Conservation (phyloP, 1,140 invertebrate genomes). For the Trachymyrmex cornetzi region DNA sequence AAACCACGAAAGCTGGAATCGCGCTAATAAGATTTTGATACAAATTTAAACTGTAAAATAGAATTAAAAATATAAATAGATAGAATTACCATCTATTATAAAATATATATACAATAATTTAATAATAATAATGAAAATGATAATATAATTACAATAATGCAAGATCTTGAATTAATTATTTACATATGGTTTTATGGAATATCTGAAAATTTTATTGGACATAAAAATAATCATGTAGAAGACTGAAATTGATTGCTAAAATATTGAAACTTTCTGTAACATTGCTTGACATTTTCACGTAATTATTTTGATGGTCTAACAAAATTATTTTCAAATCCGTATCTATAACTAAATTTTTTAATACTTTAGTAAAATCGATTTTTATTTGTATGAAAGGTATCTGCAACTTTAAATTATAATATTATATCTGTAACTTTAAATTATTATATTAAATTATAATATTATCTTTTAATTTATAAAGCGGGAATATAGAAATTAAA, state of each 20-base stretch:
- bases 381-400: background rate
- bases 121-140: background rate
- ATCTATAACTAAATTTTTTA: no score
- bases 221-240: no score
- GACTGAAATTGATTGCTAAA: no score
- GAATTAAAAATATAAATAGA: background rate
- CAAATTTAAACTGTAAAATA: background rate
- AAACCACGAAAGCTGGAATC: background rate
- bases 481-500: background rate
- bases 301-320: no score
- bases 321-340: no score
- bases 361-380: no score
- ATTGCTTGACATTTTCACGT: no score
- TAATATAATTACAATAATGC: background rate
- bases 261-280: no score
- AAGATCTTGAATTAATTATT: background rate
- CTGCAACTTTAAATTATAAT: background rate
- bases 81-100: background rate
- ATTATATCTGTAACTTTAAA: background rate
- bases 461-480: background rate
- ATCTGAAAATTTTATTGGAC: no score
- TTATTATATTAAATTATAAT: background rate
- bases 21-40: background rate
- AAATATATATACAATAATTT: conserved; percentile 3
- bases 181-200: background rate